Base-by-base conservation (phyloP, 2,888 invertebrate genomes). In the Aleiodes leptofemur region DNA sequence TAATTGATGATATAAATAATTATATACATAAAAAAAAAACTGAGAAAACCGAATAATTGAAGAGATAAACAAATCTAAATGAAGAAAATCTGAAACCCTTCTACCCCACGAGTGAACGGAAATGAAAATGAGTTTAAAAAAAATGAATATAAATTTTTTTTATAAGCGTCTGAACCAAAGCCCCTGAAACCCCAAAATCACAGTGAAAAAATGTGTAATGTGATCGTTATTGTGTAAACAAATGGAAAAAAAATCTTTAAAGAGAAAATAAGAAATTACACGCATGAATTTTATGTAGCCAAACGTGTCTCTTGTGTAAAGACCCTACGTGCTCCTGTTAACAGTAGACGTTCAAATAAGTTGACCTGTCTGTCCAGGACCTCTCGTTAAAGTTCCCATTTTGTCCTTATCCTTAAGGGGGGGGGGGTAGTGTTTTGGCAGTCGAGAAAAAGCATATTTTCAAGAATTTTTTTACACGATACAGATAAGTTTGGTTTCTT, bases 1-100 rank as follows among this genome's bases (percentile, higher is more conserved):
- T 92, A 92, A 93, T 93, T 93, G 92, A 92, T 89, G 85, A 88
- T 84, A 87, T 89, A 88, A 90, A 91, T 90, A 87, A 88, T 88
- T 88, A 88, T 88, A 88, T 88, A 88, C 87, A 88, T 87, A 86
- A 87, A 86, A 83, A 81, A 82, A 82, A 83, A 82, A 82, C 81
- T 82, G 80, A 77, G 78, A 80, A 78, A 78, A 76, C 43, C 8
- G 43, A 43, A 43, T 43, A 43, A 43, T 43, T 78, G 69, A 38
- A 69, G 56, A 31, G 6, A 34, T 34, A 34, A 31, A 51, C 8
- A 59, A 68, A 43, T 31, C 50, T 59, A 51, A 38, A 57, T 23
- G 51, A 34, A 64, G 31, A 13, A 74, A 73, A 50, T 56, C 48
- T 74, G 73, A 57, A 70, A 69, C 57, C 74, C 72, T 55, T 78